Base-by-base conservation (phyloP, 2,113 vertebrate genomes). In the Regulus satrapa region DNA sequence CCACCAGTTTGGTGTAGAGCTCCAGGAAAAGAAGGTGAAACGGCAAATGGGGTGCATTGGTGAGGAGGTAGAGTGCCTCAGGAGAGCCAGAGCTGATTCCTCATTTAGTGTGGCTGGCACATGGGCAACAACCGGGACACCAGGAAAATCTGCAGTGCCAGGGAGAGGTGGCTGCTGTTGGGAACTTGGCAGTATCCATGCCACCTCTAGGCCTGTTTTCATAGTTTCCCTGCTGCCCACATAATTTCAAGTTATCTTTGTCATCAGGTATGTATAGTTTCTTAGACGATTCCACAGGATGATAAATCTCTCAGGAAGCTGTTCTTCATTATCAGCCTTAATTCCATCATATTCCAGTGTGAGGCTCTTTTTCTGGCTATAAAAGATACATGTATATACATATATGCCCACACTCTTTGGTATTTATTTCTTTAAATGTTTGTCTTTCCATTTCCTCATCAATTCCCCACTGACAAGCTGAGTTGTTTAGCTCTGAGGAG, bases 401-500 rank as follows among this genome's bases (percentile, higher is more conserved):
- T 25, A 16, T 49, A 34, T 73, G 49, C 59, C 78, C 52, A 9
- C 92, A 23, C 21, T 76, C 75, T 38, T 25, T 52, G 41, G 56
- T 85, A 64, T 79, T 93, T 88, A 64, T 75, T 88, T 88, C 54
- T 94, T 85, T 56, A 61, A 49, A 77, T 69, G 51, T 86, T 92
- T 80, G 28, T 62, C 74, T 94, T 95, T 93, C 82, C 85, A 76
- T 92, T 94, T 90, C 24, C 67, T 96, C 91, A 76, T 82, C 72
- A 18, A 46, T 80, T 72, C 26, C 46, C 59, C 56, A 9, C 71
- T 73, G 80, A 91, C 75, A 69, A 68, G 48, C 67, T 48, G 41
- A 0, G n/a, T 68, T 88, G 71, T 61, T 72, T 3, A 76, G 49
- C 82, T 76, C 62, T 83, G 73, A 62, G 66, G 74, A 82, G 58